A percentile compares a stretch with the other conserved stretches of the same genome.
phyloP scores from a whole-genome alignment of 2,797 vertebrate species.

The Sebastiscus tertius region DNA sequence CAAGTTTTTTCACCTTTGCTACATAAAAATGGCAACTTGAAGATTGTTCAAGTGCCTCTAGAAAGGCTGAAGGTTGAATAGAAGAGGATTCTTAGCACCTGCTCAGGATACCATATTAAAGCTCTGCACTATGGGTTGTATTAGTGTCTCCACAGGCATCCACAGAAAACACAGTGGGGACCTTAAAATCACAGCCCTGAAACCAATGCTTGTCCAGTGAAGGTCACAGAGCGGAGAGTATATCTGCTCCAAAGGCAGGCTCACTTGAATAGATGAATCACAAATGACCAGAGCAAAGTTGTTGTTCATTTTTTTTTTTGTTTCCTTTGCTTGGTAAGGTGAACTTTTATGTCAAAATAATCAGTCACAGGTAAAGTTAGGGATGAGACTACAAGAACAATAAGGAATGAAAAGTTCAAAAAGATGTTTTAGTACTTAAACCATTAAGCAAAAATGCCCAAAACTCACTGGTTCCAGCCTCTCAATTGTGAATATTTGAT shows the following conservation, averaged over 20 bases:
- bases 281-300: conserved; percentile 45
- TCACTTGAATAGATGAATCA: conserved; percentile 72
- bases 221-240: conserved; percentile 61
- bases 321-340: background rate
- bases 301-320: background rate
- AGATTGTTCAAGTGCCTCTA: conserved; percentile 27
- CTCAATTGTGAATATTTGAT: background rate
- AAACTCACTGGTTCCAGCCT: background rate
- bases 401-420: background rate
- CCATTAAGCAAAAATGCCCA: too few relatives aligned
- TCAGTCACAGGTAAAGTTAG: background rate
- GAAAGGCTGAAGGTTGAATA: conserved; percentile 55
- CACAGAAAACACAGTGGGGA: conserved; percentile 60
- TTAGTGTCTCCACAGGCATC: conserved; percentile 71
- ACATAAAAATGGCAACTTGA: conserved; percentile 24
- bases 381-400: conserved; percentile 1
- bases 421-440: background rate
- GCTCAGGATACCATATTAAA: conserved; percentile 51
- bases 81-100: conserved; percentile 43
- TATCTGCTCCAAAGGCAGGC: conserved; percentile 47
- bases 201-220: conserved; percentile 66
- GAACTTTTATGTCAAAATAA: conserved; percentile 38
- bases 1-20: conserved; percentile 10
- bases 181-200: conserved; percentile 69
- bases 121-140: conserved; percentile 42